phyloP scores from a whole-genome alignment of 2,888 invertebrate species.

The Arctia plantaginis region DNA sequence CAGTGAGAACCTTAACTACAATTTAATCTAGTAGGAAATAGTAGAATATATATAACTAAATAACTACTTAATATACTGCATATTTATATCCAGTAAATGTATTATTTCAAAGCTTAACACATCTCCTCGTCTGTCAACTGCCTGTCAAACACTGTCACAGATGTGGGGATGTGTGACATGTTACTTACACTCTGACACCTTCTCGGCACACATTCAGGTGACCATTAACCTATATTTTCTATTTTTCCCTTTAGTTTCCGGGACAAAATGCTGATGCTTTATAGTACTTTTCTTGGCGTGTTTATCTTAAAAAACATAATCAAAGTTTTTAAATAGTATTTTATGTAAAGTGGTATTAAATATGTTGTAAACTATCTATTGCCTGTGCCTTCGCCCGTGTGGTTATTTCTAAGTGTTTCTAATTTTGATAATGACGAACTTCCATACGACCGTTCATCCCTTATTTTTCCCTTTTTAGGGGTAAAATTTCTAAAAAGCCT shows the following conservation, averaged over 20 bases:
- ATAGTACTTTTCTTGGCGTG: not conserved
- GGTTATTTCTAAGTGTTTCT: too few relatives aligned
- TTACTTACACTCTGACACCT: not conserved
- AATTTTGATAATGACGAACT: too few relatives aligned
- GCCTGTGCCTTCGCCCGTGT: too few relatives aligned
- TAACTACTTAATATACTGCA: too few relatives aligned
- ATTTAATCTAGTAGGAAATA: not conserved
- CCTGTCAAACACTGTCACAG: conserved; percentile 33
- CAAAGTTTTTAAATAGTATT: not conserved
- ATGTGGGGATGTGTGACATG: conserved; percentile 28
- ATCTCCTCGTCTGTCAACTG: conserved; percentile 34
- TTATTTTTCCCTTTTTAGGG: too few relatives aligned
- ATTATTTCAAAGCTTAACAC: conserved; percentile 8
- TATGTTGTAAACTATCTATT: too few relatives aligned
- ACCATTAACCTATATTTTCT: conserved; percentile 42
- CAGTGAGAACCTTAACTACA: not conserved
- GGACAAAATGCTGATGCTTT: not conserved
- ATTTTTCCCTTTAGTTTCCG: not conserved
- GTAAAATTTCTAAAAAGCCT: too few relatives aligned
- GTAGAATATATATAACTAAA: not conserved
- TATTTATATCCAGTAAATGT: not conserved
- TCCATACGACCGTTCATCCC: too few relatives aligned
- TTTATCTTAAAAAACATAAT: not conserved
- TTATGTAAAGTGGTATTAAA: too few relatives aligned
- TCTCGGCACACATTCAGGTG: conserved; percentile 35